A percentile compares a stretch with the other conserved stretches of the same genome.
Evolutionary conservation across 2,113 vertebrate genomes (phyloP).

Genomic region (Craseonycteris thonglongyai): DNA sequence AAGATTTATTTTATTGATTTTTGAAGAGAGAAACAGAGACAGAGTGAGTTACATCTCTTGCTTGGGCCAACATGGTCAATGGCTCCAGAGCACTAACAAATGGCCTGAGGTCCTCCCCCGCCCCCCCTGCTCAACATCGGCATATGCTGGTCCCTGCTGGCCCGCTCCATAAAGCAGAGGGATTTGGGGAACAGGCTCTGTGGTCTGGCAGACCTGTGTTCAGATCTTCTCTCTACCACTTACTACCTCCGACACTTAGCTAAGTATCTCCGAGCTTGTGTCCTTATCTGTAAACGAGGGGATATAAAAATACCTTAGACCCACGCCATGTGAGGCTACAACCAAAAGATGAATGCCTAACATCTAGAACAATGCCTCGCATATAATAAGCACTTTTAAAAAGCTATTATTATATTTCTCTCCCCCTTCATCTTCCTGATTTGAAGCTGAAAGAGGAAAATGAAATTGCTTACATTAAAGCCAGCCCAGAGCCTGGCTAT

Average conservation of each 20-base stretch:
- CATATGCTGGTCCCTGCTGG: too few species aligned
- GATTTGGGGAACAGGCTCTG: background rate
- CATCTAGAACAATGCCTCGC: background rate
- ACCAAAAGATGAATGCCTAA: background rate
- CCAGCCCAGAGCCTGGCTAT: background rate
- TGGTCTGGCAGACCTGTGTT: background rate
- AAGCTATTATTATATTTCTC: background rate
- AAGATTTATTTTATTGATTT: too few species aligned
- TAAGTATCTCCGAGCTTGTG: background rate
- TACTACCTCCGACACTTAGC: background rate
- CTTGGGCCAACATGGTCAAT: background rate
- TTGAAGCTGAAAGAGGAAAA: constrained; percentile 21
- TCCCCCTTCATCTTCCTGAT: constrained; percentile 21
- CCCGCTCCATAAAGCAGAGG: accelerated
- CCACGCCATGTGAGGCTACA: background rate
- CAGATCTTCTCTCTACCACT: background rate
- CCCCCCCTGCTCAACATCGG: background rate
- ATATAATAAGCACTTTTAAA: background rate
- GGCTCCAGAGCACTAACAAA: background rate
- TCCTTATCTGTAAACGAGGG: background rate
- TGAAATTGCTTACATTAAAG: constrained; percentile 41
- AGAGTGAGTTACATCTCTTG: background rate
- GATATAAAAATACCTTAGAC: background rate
- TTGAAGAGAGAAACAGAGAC: too few species aligned
- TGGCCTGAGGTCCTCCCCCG: background rate